Evolutionary conservation across 2,888 invertebrate species (phyloP).

Genomic region (Galerucella calmariensis): DNA sequence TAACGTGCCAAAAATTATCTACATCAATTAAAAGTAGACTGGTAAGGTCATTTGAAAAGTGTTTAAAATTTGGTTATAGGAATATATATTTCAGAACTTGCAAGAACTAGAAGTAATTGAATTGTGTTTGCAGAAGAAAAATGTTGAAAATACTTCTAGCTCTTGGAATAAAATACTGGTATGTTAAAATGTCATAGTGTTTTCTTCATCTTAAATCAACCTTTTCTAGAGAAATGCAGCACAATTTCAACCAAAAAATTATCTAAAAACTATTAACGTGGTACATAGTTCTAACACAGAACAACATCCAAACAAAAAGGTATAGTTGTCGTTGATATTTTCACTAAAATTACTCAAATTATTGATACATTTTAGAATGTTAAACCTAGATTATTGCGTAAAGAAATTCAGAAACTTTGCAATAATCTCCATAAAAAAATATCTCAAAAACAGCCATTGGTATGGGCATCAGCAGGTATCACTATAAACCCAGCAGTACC

Average conservation of each 20-base stretch:
- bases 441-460: background rate
- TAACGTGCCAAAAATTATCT: constrained; percentile 42
- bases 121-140: constrained; percentile 14
- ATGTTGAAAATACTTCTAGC: constrained; percentile 2
- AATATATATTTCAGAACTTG: constrained; percentile 14
- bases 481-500: constrained; percentile 8
- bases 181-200: constrained; percentile 5
- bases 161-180: constrained; percentile 30
- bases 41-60: constrained; percentile 35
- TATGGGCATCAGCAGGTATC: background rate
- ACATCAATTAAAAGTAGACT: constrained; percentile 40
- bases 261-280: background rate
- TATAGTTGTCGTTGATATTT: background rate
- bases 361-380: constrained; percentile 17
- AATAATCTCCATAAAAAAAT: constrained; percentile 34
- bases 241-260: constrained; percentile 13
- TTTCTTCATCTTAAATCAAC: background rate
- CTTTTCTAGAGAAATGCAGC: constrained; percentile 9
- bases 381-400: constrained; percentile 40
- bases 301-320: constrained; percentile 1
- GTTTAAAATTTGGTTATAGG: background rate
- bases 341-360: background rate
- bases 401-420: constrained; percentile 46
- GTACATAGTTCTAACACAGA: background rate
- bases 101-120: constrained; percentile 18